A percentile compares a stretch with the other conserved stretches of the same genome.
Evolutionary conservation across 2,888 invertebrate species (phyloP).

Genomic region (Crossocerus cetratus): DNA sequence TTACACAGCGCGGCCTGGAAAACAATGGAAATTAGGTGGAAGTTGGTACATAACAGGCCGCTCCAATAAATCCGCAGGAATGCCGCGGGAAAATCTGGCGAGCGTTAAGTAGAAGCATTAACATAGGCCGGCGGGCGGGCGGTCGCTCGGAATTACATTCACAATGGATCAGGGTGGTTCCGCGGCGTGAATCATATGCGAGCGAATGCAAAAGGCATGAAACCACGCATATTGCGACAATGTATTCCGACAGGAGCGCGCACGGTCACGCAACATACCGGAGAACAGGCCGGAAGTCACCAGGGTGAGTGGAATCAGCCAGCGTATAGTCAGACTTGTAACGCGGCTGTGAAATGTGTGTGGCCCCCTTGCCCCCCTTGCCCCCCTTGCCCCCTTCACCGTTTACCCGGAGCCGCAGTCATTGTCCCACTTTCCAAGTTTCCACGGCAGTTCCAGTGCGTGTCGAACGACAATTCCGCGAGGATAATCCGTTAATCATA

Average conservation of each 20-base stretch:
- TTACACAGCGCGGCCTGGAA: too few species aligned
- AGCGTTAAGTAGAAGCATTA: constrained; percentile 28
- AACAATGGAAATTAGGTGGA: too few species aligned
- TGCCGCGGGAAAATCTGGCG: too few species aligned
- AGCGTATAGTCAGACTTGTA: constrained; percentile 14
- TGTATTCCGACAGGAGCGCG: constrained; percentile 15
- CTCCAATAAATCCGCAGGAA: too few species aligned
- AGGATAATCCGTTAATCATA: too few species aligned
- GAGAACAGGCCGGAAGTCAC: not conserved
- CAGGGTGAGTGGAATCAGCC: constrained; percentile 13
- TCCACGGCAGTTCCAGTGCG: too few species aligned
- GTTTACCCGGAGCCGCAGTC: too few species aligned
- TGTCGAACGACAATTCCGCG: too few species aligned
- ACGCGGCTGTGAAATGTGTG: not conserved
- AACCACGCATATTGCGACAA: constrained; percentile 24
- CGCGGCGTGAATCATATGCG: constrained; percentile 25
- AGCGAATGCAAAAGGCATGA: constrained; percentile 35
- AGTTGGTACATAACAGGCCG: too few species aligned
- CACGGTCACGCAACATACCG: constrained; percentile 21
- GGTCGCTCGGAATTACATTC: constrained; percentile 31
- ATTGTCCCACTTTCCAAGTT: too few species aligned
- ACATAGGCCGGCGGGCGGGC: not conserved
- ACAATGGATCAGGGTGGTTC: constrained; percentile 25
- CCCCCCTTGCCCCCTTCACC: too few species aligned
- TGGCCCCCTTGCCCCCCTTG: not conserved